Percentiles rank a stretch among this genome's conserved stretches.
These are phyloP conservation scores for Puffinus mauretanicus DNA, from an alignment of 2,113 vertebrate species.

Conservation along the genomic window DNA sequence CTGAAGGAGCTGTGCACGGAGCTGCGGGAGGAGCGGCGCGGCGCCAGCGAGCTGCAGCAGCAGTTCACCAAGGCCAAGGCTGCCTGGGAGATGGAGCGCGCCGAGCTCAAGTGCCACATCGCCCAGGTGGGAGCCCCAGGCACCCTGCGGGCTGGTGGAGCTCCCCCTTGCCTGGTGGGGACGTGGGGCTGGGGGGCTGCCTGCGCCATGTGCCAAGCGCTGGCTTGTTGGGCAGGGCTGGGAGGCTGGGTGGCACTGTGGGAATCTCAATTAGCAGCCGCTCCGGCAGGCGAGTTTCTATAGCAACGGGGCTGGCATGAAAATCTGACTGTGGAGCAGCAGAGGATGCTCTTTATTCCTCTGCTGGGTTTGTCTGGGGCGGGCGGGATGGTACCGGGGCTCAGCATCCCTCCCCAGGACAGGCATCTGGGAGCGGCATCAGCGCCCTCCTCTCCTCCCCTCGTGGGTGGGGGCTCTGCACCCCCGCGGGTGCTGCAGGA, in stretches of 20 bases:
- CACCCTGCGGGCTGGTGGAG: neutral
- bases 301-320: conserved; percentile 13
- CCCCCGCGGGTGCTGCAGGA: rapidly evolving
- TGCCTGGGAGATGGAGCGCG: conserved; percentile 93
- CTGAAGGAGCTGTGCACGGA: conserved; percentile 91
- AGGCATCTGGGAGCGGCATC: neutral
- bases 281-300: conserved; percentile 36
- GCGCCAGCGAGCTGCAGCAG: conserved; percentile 92
- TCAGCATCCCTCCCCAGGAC: neutral
- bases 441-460: neutral
- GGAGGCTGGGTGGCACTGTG: conserved; percentile 23
- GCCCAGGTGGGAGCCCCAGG: conserved; percentile 77
- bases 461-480: rapidly evolving
- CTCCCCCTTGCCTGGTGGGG: neutral
- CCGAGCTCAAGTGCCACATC: conserved; percentile 87
- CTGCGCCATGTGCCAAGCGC: neutral
- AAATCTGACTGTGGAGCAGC: neutral
- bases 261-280: conserved; percentile 46
- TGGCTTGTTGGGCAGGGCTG: neutral
- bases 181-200: neutral
- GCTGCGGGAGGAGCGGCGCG: conserved; percentile 86
- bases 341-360: conserved; percentile 46
- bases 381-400: neutral
- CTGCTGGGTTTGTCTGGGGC: neutral
- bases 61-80: conserved; percentile 96